Conservation (phyloP, 1,140 invertebrate species). For the Ceratosolen solmsi region DNA sequence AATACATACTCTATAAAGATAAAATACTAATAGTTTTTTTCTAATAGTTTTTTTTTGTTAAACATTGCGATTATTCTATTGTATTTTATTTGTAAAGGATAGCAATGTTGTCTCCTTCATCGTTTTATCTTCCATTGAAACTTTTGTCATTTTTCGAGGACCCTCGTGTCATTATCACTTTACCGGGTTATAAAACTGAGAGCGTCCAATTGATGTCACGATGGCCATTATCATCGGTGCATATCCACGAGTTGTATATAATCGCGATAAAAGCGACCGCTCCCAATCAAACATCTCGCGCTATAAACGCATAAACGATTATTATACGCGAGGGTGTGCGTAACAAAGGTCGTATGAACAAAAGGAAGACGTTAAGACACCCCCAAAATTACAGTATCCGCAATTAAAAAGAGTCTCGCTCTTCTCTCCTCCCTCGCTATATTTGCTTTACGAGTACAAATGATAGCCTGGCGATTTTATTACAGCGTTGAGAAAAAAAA, state of each 20-base stretch:
- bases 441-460: slow-evolving; percentile 28
- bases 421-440: background rate
- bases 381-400: background rate
- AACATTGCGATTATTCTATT: too few relatives aligned
- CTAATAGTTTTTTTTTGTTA: too few relatives aligned
- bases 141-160: slow-evolving; percentile 50
- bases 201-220: too few relatives aligned
- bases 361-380: background rate
- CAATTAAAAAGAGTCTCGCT: background rate
- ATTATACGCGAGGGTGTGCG: background rate
- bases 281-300: background rate
- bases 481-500: slow-evolving; percentile 1
- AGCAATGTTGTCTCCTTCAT: too few relatives aligned
- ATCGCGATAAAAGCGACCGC: slow-evolving; percentile 8
- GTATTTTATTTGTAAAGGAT: too few relatives aligned
- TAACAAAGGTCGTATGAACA: background rate
- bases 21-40: too few relatives aligned
- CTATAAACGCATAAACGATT: slow-evolving; percentile 38
- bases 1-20: too few relatives aligned
- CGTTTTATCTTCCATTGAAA: too few relatives aligned
- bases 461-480: slow-evolving; percentile 17
- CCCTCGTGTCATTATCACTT: slow-evolving; percentile 52
- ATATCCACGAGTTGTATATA: background rate
- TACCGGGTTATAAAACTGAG: slow-evolving; percentile 41
- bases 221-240: background rate